These are phyloP conservation scores for Caprella mutica DNA, from an alignment of 2,888 invertebrate genomes.

Conservation along the genomic window DNA sequence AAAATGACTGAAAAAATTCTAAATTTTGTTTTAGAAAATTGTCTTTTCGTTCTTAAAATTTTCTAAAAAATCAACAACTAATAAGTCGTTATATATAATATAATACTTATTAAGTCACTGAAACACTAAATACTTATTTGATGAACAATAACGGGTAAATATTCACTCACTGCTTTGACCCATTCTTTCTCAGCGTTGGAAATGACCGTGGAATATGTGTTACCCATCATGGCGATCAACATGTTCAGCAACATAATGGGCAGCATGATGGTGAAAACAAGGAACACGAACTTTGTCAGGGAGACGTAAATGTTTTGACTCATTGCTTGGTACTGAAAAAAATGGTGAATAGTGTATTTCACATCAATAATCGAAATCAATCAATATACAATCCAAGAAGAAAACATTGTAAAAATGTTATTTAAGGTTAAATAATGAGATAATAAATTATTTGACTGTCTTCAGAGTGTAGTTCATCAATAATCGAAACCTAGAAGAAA, in stretches of 20 bases:
- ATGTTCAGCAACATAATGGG: slow-evolving; percentile 92
- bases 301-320: slow-evolving; percentile 80
- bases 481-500: background rate
- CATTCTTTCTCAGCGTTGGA: slow-evolving; percentile 98
- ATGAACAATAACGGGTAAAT: background rate
- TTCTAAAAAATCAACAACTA: too few relatives aligned
- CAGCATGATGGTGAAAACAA: slow-evolving; percentile 94
- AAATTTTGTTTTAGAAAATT: too few relatives aligned
- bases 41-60: too few relatives aligned
- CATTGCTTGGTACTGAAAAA: slow-evolving; percentile 78
- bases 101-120: too few relatives aligned
- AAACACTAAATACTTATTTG: too few relatives aligned
- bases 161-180: slow-evolving; percentile 67
- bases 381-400: too few relatives aligned
- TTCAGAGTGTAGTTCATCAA: background rate
- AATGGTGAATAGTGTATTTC: slow-evolving; percentile 11
- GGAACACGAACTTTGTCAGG: slow-evolving; percentile 89
- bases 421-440: too few relatives aligned
- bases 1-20: too few relatives aligned
- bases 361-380: background rate
- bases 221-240: slow-evolving; percentile 99
- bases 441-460: too few relatives aligned
- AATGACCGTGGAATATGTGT: slow-evolving; percentile 95
- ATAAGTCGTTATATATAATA: too few relatives aligned
- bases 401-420: too few relatives aligned